phyloP scores from a whole-genome alignment of 2,888 invertebrate genomes.

The Aphidius colemani region DNA sequence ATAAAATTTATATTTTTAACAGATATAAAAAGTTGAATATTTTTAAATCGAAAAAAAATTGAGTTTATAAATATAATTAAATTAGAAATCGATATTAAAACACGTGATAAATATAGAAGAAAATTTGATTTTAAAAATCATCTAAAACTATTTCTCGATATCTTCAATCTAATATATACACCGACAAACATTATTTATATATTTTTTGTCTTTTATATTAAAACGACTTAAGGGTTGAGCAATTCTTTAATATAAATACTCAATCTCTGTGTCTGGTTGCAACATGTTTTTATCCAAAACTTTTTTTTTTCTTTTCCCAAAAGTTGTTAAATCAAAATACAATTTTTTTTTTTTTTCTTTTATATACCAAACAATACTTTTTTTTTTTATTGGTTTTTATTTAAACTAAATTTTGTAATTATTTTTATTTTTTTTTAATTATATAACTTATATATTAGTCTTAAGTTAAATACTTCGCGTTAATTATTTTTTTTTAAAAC shows the following conservation, averaged over 20 bases:
- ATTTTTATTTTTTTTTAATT: not conserved
- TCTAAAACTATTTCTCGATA: conserved; percentile 8
- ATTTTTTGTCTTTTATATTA: no score
- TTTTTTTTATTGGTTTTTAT: not conserved
- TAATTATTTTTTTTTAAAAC: not conserved
- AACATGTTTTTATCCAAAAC: conserved; percentile 27
- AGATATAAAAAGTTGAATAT: no score
- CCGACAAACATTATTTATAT: conserved; percentile 14
- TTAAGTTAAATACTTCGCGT: not conserved
- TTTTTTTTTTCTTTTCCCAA: conserved; percentile 15
- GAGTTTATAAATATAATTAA: no score
- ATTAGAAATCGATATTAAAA: not conserved
- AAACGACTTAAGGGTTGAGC: conserved; percentile 24
- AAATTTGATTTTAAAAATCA: not conserved
- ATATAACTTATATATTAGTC: not conserved
- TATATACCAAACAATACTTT: conserved; percentile 23
- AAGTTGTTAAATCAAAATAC: no score
- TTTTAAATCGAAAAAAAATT: no score
- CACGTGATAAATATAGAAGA: not conserved
- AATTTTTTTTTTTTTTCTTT: conserved; percentile 2
- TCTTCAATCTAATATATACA: not conserved
- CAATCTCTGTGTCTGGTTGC: conserved; percentile 27
- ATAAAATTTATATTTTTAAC: no score
- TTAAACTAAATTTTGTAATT: not conserved
- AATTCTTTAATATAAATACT: conserved; percentile 30